Percentiles rank a stretch among this genome's conserved stretches.
Evolutionary conservation across 1,140 invertebrate species (phyloP).

Genomic region (Trichomalopsis sarcophagae): DNA sequence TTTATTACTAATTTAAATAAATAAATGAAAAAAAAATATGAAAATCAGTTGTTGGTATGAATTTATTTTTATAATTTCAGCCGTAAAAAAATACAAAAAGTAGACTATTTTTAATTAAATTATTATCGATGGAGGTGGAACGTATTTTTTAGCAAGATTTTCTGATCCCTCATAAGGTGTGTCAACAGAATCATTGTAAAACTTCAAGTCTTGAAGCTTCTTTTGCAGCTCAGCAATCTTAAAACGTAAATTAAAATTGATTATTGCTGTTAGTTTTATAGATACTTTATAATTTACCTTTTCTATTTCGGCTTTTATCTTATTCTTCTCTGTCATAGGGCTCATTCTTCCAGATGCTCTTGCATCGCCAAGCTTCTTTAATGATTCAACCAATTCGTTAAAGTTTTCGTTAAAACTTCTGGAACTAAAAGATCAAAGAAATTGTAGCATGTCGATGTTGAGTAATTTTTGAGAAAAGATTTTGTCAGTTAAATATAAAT

Average conservation of each 20-base stretch:
- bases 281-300: slow-evolving; percentile 54
- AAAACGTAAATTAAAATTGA: slow-evolving; percentile 36
- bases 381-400: slow-evolving; percentile 53
- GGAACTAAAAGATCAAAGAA: slow-evolving; percentile 21
- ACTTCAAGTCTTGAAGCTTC: slow-evolving; percentile 56
- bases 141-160: slow-evolving; percentile 44
- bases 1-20: slow-evolving; percentile 2
- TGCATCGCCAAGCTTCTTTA: slow-evolving; percentile 49
- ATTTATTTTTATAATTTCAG: background rate
- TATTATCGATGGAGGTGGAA: slow-evolving; percentile 13
- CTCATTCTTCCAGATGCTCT: slow-evolving; percentile 43
- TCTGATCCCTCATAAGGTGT: slow-evolving; percentile 31
- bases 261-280: slow-evolving; percentile 36
- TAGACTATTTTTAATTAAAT: background rate
- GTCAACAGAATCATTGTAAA: slow-evolving; percentile 50
- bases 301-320: slow-evolving; percentile 57
- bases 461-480: background rate
- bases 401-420: slow-evolving; percentile 60
- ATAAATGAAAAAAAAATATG: background rate
- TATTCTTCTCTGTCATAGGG: slow-evolving; percentile 54
- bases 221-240: slow-evolving; percentile 57
- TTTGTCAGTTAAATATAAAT: too few species aligned
- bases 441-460: background rate
- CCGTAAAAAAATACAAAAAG: background rate
- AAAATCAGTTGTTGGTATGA: background rate